These are phyloP conservation scores for Melanostoma scalare DNA, from an alignment of 2,888 invertebrate species.

Conservation along the genomic window DNA sequence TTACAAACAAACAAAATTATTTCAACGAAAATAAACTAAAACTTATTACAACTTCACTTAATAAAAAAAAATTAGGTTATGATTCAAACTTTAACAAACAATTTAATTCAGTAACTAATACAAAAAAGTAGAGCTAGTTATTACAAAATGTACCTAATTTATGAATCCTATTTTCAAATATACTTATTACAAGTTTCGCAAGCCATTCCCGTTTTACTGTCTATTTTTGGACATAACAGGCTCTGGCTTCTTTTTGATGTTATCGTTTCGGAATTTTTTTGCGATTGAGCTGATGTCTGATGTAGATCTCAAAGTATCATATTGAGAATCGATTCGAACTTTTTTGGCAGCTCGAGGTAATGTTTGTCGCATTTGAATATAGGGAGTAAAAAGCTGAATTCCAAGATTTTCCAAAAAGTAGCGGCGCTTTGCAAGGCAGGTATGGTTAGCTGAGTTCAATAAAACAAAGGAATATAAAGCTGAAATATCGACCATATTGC, in stretches of 20 bases:
- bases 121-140: no score
- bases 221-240: conserved; percentile 3
- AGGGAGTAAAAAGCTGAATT: conserved; percentile 5
- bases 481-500: background rate
- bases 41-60: no score
- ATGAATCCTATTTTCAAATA: no score
- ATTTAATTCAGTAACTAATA: no score
- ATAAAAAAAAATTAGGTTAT: no score
- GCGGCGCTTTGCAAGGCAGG: conserved; percentile 4
- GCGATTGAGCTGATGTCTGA: background rate
- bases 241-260: background rate
- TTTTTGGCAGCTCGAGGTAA: background rate
- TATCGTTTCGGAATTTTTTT: background rate
- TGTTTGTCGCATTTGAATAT: background rate
- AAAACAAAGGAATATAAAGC: background rate
- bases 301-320: background rate
- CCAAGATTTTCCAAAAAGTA: conserved; percentile 17
- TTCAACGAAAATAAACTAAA: no score
- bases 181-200: conserved; percentile 1
- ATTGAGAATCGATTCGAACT: conserved; percentile 6
- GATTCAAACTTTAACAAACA: no score
- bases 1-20: no score
- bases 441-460: conserved; percentile 1
- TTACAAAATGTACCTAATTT: no score
- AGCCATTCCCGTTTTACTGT: conserved; percentile 1